Evolutionary conservation across 2,888 invertebrate species (phyloP), one percentile per base, ranked within the genome.

Genomic region (Hofmannophila pseudospretella): DNA sequence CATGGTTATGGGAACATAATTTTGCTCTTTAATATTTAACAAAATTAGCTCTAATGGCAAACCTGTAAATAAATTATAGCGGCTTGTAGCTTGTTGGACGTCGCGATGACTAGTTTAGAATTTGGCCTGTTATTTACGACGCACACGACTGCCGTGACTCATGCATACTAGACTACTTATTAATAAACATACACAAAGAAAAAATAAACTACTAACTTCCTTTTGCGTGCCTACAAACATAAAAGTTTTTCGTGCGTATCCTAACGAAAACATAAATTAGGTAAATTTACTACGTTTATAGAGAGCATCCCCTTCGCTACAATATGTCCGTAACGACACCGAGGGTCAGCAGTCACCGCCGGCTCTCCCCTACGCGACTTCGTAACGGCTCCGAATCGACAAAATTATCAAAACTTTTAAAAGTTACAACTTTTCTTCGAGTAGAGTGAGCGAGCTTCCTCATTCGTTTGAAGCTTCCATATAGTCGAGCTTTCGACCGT

Each of bases 361-460:
- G 66, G 67, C 72, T 71, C 71, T 73, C 77, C 78, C 80, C 74
- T 64, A 64, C 67, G 67, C 65, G 59, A 69, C 65, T 67, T 62
- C 63, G 61, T 54, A 73, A 64, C 67, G 65, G 67, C 64, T 66
- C 49, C 58, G 63, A 62, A 69, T 76, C 75, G 73, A 64, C 72
- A 54, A 72, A 82, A 85, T 85, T 79, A 82, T 84, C 74, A 72
- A 81, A 85, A 85, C 67, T 85, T 86, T 82, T 80, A 73, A 82
- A 39, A 85, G 76, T 82, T 78, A 70, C 67, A 84, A 84, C 78
- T 84, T 84, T 80, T 76, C 66, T 69, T 67, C 65, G 67, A 69
- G 65, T 65, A 58, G 58, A 61, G 62, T 54, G 55, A 64, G 67
- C 62, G 60, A 64, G 68, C 59, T 67, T 73, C 72, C 74, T 73